phyloP scores from a whole-genome alignment of 2,113 vertebrate genomes.

The Leptobrachium leishanense region DNA sequence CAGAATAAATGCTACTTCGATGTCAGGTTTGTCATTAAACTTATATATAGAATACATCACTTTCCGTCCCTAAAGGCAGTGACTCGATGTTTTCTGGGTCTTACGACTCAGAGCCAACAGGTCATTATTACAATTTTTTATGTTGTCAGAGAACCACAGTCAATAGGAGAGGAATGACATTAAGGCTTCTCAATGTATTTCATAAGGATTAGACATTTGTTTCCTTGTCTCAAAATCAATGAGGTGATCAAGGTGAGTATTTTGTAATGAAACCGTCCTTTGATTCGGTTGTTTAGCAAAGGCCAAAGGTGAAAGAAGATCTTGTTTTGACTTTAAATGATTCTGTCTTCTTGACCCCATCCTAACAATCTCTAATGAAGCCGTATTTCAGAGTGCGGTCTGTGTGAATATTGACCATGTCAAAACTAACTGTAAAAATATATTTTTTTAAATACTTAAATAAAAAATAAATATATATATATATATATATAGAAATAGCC shows the following conservation, averaged over 20 bases:
- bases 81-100: neutral
- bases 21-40: too few relatives aligned
- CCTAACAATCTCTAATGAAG: conserved; percentile 6
- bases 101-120: conserved; percentile 30
- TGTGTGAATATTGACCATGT: neutral
- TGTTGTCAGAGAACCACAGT: conserved; percentile 32
- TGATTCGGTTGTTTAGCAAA: conserved; percentile 60
- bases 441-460: neutral
- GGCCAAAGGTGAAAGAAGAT: conserved; percentile 57
- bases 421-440: neutral
- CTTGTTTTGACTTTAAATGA: conserved; percentile 52
- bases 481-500: too few relatives aligned
- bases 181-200: conserved; percentile 51
- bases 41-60: too few relatives aligned
- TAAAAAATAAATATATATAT: neutral
- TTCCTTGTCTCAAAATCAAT: conserved; percentile 69
- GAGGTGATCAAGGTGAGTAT: conserved; percentile 65
- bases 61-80: neutral
- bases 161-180: conserved; percentile 51
- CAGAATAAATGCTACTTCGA: too few relatives aligned
- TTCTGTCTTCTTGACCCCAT: conserved; percentile 34
- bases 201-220: conserved; percentile 58
- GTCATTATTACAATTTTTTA: conserved; percentile 45
- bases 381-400: neutral
- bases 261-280: conserved; percentile 69